Evolutionary conservation across 2,113 vertebrate genomes (phyloP).

Genomic region (Mirounga angustirostris): DNA sequence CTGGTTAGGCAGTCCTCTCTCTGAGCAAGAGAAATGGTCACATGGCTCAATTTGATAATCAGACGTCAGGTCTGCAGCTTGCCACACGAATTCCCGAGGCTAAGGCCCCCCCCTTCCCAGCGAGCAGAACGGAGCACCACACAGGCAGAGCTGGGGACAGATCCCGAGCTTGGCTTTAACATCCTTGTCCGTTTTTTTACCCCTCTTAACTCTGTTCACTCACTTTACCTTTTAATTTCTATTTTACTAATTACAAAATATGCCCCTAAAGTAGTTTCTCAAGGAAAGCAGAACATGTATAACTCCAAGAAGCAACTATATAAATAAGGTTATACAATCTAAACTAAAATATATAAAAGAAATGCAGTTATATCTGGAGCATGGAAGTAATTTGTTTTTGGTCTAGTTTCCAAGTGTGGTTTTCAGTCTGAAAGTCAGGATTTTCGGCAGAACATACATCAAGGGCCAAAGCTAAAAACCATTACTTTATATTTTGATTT

Average conservation of each 20-base stretch:
- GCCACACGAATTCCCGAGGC: background rate
- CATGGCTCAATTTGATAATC: background rate
- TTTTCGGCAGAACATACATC: background rate
- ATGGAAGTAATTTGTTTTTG: background rate
- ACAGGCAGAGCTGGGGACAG: background rate
- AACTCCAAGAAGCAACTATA: background rate
- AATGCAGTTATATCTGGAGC: background rate
- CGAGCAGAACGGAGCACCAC: background rate
- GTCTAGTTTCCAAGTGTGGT: background rate
- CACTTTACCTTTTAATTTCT: background rate
- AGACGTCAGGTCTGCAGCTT: background rate
- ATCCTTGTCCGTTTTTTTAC: background rate
- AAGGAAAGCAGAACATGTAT: background rate
- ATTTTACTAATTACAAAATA: background rate
- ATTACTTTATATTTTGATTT: background rate
- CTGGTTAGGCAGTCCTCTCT: background rate
- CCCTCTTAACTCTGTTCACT: background rate
- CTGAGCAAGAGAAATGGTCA: background rate
- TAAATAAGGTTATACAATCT: background rate
- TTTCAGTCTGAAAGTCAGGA: background rate
- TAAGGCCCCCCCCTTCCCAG: background rate
- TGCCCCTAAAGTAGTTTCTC: background rate
- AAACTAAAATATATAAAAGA: background rate
- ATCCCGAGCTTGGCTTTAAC: background rate
- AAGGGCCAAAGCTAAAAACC: background rate